Base-by-base conservation (phyloP, 2,888 invertebrate species). In the Sarcophaga caerulescens region DNA sequence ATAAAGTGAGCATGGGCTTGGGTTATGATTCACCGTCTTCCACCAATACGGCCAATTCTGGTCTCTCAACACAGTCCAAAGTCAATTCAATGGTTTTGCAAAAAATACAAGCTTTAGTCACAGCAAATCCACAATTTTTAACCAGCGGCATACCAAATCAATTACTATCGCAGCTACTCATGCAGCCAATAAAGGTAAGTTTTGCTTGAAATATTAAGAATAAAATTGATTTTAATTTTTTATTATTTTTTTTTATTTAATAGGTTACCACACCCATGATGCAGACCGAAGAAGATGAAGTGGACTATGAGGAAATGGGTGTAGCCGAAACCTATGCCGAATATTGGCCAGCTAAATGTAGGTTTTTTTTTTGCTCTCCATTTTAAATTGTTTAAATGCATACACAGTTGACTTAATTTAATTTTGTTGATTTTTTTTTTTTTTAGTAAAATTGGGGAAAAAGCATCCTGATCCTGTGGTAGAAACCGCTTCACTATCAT, bases 391-490 rank as follows among this genome's bases (percentile, higher is more conserved):
- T 14, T 35, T 44, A 70, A 23, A 14, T 63, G 1, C 70, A 23
- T 70, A 57, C n/a, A 84, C 2, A 47, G 14, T 11, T 47, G 0
- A 14, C 14, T 52, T 52, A 12, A n/a, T 87, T 85, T 11, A 17
- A 60, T 86, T 45, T 84, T 63, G 57, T 8, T 78, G n/a, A n/a
- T n/a, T 65, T 35, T 2, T 57, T 66, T 44, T 92, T 52, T 66
- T 44, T 92, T 17, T 93, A 97, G 97, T 99, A 89, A 98, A 98
- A 93, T 94, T 98, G 75, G 99, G 99, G 14, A 96, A 96, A 89
- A 97, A 98, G 91, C 99, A 99, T 95, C 99, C 99, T 0, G 99
- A 99, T 94, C 97, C 98, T 0, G 99, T 99, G 8, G 99, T 99
- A 11, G 99, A 99, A 93, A 99, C 99, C 0, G 99, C 99, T 11